Evolutionary conservation across 2,888 invertebrate genomes (phyloP), one percentile per base, ranked within the genome.

Genomic region (Abscondita cerata): DNA sequence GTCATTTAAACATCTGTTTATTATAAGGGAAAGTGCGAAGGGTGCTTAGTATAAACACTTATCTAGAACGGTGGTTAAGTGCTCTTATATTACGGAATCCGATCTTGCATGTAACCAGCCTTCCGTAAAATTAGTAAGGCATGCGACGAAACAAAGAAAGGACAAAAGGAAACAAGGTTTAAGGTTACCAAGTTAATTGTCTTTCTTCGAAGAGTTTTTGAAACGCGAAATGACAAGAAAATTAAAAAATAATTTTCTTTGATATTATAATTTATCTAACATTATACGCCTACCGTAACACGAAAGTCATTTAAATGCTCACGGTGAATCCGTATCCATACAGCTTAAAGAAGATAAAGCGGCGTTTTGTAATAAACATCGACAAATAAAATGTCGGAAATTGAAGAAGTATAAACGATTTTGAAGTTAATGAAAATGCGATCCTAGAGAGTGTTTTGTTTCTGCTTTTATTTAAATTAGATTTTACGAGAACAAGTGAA

Each of bases 51-150:
- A 47, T 25, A 56, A 55, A 60, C 54, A 51, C 51, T 51, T 52
- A 60, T 56, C 47, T 48, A 38, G 25, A 31, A 50, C 13, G 48
- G 31, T 15, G 33, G 48, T 20, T 34, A 54, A 55, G 47, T 59
- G 54, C 51, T 55, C 55, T 56, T 38, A 51, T 33, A 51, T 60
- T 55, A 51, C 13, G 50, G 48, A 53, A 59, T 60, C 50, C 44
- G 59, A 54, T 59, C 48, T 34, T 36, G 41, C 44, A 48, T 38
- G 40, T 57, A 52, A 53, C 54, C 54, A 51, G 16, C 11, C 36
- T 59, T 52, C 59, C 59, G 59, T 55, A 19, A 44, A 59, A 55
- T 59, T 59, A 52, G 46, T 53, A 18, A 63, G 55, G 53, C 58
- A 59, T 62, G 44, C 41, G 44, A 34, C 19, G 25, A 58, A 56